Evolutionary conservation across 1,140 invertebrate species (phyloP).

Genomic region (Metaphire vulgaris): DNA sequence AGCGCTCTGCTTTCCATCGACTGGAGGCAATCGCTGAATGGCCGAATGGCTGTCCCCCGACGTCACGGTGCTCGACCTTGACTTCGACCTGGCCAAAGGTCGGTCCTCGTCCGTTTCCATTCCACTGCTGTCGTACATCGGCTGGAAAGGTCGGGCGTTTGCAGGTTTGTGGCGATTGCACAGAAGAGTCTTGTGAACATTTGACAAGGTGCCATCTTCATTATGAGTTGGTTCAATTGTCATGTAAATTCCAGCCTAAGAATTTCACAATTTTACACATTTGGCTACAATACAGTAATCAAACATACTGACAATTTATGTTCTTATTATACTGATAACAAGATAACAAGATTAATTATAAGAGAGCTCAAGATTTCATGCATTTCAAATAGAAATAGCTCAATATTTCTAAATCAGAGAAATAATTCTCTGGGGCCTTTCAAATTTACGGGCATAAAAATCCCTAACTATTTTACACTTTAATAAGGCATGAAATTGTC

Average conservation of each 20-base stretch:
- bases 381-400: too few relatives aligned
- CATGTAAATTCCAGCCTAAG: conserved; percentile 77
- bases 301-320: too few relatives aligned
- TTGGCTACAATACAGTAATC: too few relatives aligned
- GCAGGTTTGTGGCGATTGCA: conserved; percentile 86
- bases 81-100: background rate
- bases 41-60: conserved; percentile 39
- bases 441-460: too few relatives aligned
- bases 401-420: too few relatives aligned
- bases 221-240: conserved; percentile 71
- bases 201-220: conserved; percentile 33
- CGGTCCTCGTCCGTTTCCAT: conserved; percentile 14
- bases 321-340: too few relatives aligned
- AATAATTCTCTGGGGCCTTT: too few relatives aligned
- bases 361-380: too few relatives aligned
- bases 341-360: too few relatives aligned
- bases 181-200: conserved; percentile 61
- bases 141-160: conserved; percentile 36
- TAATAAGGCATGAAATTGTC: too few relatives aligned
- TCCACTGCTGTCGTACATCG: conserved; percentile 25
- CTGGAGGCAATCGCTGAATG: background rate
- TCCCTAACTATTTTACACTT: too few relatives aligned
- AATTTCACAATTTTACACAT: too few relatives aligned
- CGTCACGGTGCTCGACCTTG: background rate
- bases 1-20: background rate